Conservation (phyloP, 2,888 invertebrate species). For the Rambutsinella grinnellia region DNA sequence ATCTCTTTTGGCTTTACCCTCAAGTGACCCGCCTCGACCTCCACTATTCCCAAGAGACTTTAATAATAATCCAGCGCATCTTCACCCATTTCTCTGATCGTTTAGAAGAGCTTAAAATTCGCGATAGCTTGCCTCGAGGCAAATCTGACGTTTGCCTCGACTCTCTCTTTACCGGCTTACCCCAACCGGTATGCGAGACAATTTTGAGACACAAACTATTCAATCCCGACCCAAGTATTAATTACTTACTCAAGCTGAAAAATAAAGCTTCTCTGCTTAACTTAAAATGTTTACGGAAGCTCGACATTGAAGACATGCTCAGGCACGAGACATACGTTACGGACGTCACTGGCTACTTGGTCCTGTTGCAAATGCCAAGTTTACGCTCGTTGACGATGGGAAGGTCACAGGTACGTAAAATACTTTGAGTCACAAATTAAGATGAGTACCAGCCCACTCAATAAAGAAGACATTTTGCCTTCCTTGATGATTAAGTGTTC, state of each 20-base stretch:
- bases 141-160: conserved; percentile 35
- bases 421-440: neutral
- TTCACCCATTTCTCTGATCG: conserved; percentile 38
- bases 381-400: conserved; percentile 38
- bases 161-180: conserved; percentile 44
- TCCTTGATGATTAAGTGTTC: neutral
- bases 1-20: conserved; percentile 31
- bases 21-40: conserved; percentile 41
- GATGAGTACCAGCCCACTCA: no score
- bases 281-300: conserved; percentile 42
- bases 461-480: no score
- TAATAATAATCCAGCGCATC: conserved; percentile 33
- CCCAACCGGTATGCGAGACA: conserved; percentile 27
- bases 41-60: conserved; percentile 38
- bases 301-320: conserved; percentile 51
- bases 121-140: conserved; percentile 27
- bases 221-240: conserved; percentile 7
- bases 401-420: conserved; percentile 43
- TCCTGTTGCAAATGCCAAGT: conserved; percentile 42
- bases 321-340: conserved; percentile 44
- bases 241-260: conserved; percentile 17
- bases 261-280: conserved; percentile 31
- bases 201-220: conserved; percentile 12
- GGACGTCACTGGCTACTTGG: conserved; percentile 54
- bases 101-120: conserved; percentile 46